phyloP scores from a whole-genome alignment of 2,888 invertebrate genomes.

The Calephelis perditalis region DNA sequence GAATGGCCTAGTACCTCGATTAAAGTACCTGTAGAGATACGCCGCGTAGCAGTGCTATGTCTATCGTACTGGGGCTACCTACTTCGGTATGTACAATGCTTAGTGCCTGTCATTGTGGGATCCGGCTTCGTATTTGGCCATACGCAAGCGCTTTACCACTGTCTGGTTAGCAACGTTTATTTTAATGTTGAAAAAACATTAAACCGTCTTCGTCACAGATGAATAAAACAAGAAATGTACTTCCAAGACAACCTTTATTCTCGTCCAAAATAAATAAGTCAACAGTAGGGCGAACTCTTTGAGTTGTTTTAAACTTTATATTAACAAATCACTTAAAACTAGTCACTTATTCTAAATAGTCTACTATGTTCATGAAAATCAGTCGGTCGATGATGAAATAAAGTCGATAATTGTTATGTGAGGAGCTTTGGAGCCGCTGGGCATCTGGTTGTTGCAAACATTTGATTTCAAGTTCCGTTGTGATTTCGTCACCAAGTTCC shows the following conservation, averaged over 20 bases:
- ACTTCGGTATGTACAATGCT: too few relatives aligned
- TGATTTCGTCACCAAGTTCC: too few relatives aligned
- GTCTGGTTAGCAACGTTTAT: too few relatives aligned
- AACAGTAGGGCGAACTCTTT: slow-evolving; percentile 74
- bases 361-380: slow-evolving; percentile 46
- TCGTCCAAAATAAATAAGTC: slow-evolving; percentile 72
- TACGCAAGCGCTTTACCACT: too few relatives aligned
- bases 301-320: slow-evolving; percentile 64
- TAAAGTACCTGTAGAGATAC: too few relatives aligned
- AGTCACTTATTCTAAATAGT: slow-evolving; percentile 45
- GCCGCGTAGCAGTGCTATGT: too few relatives aligned
- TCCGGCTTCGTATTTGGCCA: too few relatives aligned
- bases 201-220: background rate
- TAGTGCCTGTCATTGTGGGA: too few relatives aligned
- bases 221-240: slow-evolving; percentile 42
- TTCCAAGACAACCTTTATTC: slow-evolving; percentile 75
- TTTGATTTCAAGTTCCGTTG: too few relatives aligned
- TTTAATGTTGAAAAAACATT: too few relatives aligned
- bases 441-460: background rate
- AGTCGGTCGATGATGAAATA: slow-evolving; percentile 43
- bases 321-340: slow-evolving; percentile 64
- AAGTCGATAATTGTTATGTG: slow-evolving; percentile 22
- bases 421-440: background rate
- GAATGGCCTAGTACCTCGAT: too few relatives aligned
- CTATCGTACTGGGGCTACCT: too few relatives aligned